Base-by-base conservation (phyloP, 2,797 vertebrate species). In the Pseudocheirus occidentalis region DNA sequence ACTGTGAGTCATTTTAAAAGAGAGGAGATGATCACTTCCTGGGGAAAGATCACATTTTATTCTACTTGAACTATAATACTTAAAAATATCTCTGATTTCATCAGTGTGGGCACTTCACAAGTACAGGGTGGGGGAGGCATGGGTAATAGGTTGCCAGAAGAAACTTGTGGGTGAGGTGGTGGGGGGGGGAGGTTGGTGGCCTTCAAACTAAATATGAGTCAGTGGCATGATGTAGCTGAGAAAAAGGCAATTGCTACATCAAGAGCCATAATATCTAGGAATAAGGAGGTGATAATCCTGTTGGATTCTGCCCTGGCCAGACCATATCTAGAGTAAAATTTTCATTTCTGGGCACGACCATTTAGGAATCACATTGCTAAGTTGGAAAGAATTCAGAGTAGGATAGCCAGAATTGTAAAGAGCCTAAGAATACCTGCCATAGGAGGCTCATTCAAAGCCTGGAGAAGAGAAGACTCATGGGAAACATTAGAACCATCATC, bases 21-120 rank as follows among this genome's bases (percentile, higher is more conserved):
- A 73, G n/a, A 55, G 66, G 16, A 40, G 93, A 91, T 93, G 89
- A 93, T 28, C 28, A 73, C 91, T 14, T n/a, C 31, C 24, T 53
- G 21, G 21, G 57, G 87, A 46, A 91, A 29, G 54, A 93, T 90
- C 14, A 81, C 6, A 58, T 24, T 55, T 87, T 87, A 46, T 87
- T 90, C 95, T 90, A 1, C 57, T 93, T 94, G 21, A 93, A 9
- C 27, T 66, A 92, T 12, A 92, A 27, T 95, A 92, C 89, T 18
- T 81, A 59, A 40, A 53, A 87, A 87, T 87, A 50, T 50, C 73
- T 87, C 73, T 87, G 73, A 87, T 87, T 50, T 87, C 40, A 87
- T 12, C 40, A 50, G 40, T 46, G 73, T 87, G 73, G 73, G 73
- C 27, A 87, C 40, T 87, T 87, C 73, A 87, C 21, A 46, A 87